Base-by-base conservation (phyloP, 2,113 vertebrate genomes). In the Campylomormyrus numenius region DNA sequence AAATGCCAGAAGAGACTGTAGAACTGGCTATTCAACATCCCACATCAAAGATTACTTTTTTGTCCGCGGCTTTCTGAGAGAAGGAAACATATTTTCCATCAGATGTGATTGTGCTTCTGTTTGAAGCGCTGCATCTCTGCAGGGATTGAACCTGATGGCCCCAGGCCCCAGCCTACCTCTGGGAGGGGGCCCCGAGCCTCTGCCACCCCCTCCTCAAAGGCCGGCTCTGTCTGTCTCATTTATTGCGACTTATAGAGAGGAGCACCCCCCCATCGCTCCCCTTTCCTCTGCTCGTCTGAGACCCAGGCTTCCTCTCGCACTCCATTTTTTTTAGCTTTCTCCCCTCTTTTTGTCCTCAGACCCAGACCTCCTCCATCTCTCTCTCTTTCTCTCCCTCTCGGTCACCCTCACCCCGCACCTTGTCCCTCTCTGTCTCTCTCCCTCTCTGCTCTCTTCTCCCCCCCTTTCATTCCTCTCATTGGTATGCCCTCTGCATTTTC, bases 1-100 rank as follows among this genome's bases (percentile, higher is more conserved):
- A 97, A 97, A 97, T 96, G 96, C 97, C 96, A 96, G 95, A 95
- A 95, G 96, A 97, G 96, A 97, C 96, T 96, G 96, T 97, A 97
- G 97, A 96, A 97, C 96, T 96, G 97, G 96, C 97, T 97, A 97
- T 97, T 97, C 97, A 97, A 97, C 96, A 96, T 97, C 96, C 96
- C 96, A 96, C 96, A 97, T 97, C 96, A 97, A 97, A 97, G 97
- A 97, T 97, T 97, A 97, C 96, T 96, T 97, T 96, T 97, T 96
- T 96, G 96, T 97, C 96, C 96, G 97, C 96, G 96, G 96, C 96
- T 97, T 97, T 97, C 96, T 35, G 50, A 87, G 85, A 88, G 56
- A 88, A 97, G 96, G 96, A 97, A 97, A 96, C 96, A 95, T 97
- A 96, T 97, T 97, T 97, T 97, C 96, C 95, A 96, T 97, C 96